Evolutionary conservation across 2,888 invertebrate genomes (phyloP).

Genomic region (Drosophila kambysellisi): DNA sequence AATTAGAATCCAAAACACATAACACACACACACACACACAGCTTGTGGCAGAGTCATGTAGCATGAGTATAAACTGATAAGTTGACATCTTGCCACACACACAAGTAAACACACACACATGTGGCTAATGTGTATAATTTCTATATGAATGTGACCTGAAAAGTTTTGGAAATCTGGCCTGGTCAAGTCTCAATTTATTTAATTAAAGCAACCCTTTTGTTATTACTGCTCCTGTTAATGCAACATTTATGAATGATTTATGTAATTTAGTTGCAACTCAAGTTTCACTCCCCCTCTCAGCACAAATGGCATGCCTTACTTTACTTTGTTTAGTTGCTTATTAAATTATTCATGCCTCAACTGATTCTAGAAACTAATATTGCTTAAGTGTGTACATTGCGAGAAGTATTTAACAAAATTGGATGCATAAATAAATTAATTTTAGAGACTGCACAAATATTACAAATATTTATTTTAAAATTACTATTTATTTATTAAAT

Average conservation of each 20-base stretch:
- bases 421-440: background rate
- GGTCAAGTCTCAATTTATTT: conserved; percentile 56
- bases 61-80: conserved; percentile 54
- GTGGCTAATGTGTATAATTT: conserved; percentile 12
- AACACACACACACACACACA: conserved; percentile 11
- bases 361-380: background rate
- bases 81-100: conserved; percentile 22
- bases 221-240: conserved; percentile 41
- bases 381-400: background rate
- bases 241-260: conserved; percentile 75
- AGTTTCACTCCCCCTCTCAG: background rate
- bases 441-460: background rate
- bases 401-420: background rate
- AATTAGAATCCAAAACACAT: conserved; percentile 47
- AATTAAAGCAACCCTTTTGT: conserved; percentile 59
- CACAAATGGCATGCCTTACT: conserved; percentile 6
- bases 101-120: conserved; percentile 3
- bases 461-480: background rate
- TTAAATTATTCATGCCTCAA: conserved; percentile 27
- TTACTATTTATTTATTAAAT: background rate
- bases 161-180: conserved; percentile 51
- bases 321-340: conserved; percentile 9
- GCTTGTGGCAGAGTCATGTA: conserved; percentile 8
- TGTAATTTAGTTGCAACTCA: conserved; percentile 58
- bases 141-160: conserved; percentile 27